Conservation (phyloP, 2,113 vertebrate species). For the Misgurnus mizolepis region DNA sequence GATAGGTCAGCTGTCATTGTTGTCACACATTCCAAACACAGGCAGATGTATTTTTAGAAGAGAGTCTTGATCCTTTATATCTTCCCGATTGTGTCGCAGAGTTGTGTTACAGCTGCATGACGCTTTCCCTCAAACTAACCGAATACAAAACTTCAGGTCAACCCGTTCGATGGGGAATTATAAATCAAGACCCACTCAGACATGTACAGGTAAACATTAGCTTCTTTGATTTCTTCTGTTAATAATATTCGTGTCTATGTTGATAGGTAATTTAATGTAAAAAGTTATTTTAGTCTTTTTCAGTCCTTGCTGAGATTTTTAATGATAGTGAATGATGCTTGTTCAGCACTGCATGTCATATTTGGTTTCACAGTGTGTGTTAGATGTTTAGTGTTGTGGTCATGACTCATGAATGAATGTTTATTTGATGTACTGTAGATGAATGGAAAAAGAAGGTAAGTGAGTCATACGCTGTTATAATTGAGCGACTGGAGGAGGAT, state of each 20-base stretch:
- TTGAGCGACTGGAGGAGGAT: constrained; percentile 86
- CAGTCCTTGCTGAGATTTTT: background rate
- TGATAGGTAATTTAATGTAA: background rate
- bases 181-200: constrained; percentile 95
- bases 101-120: constrained; percentile 68
- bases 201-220: constrained; percentile 86
- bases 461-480: constrained; percentile 86
- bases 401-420: background rate
- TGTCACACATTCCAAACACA: constrained; percentile 79
- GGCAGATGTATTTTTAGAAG: constrained; percentile 89
- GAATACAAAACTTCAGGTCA: constrained; percentile 54
- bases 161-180: constrained; percentile 89
- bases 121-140: constrained; percentile 64
- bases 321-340: background rate
- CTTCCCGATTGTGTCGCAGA: constrained; percentile 73
- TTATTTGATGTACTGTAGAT: constrained; percentile 70
- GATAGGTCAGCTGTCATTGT: constrained; percentile 73
- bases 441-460: constrained; percentile 98
- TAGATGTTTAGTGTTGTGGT: background rate
- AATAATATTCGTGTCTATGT: background rate
- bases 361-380: background rate
- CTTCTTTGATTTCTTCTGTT: background rate
- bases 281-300: too few species aligned
- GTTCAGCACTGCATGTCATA: background rate
- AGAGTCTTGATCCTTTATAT: constrained; percentile 78